Evolutionary conservation across 2,113 vertebrate genomes (phyloP), one percentile per base, ranked within the genome.

Genomic region (Antennarius striatus): DNA sequence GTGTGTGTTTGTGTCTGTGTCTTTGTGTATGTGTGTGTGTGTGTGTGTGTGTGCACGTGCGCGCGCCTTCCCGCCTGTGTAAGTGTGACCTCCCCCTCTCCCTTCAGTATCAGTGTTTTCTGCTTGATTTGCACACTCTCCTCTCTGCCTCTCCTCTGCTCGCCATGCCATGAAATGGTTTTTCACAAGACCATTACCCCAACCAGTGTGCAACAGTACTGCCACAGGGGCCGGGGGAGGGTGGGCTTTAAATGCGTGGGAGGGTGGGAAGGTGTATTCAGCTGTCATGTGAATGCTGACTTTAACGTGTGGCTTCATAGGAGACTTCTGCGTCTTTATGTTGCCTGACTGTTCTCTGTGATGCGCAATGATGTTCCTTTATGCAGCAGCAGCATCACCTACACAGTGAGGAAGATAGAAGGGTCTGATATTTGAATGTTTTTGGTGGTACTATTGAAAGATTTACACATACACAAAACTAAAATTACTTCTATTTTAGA

Each of bases 101-200:
- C 32, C 70, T 10, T 48, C 80, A 65, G 73, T 83, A 81, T 90
- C 88, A 79, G 72, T 90, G 87, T 90, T 89, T 86, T 86, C 80
- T 90, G 86, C 85, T 75, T 88, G 89, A 90, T 86, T 92, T 91
- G 75, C 76, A 48, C 17, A 56, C 77, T 72, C 82, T 80, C 80
- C 68, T 81, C 83, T 75, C 79, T 83, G 77, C 79, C 84, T 88
- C 91, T 91, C 82, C 73, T 86, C 82, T 92, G 91, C 88, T 91
- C 81, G 58, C 79, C 64, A 77, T 57, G 82, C 89, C 88, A 83
- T 92, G 92, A 93, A 93, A 93, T 93, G 87, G 86, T 90, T 91
- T 92, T 91, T 92, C 86, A 82, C 85, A 84, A 91, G 90, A 82
- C 90, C 89, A 91, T 93, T 93, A 91, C 88, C 90, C 83, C 71